phyloP scores from a whole-genome alignment of 2,113 vertebrate species.

The Pedionomus torquatus region DNA sequence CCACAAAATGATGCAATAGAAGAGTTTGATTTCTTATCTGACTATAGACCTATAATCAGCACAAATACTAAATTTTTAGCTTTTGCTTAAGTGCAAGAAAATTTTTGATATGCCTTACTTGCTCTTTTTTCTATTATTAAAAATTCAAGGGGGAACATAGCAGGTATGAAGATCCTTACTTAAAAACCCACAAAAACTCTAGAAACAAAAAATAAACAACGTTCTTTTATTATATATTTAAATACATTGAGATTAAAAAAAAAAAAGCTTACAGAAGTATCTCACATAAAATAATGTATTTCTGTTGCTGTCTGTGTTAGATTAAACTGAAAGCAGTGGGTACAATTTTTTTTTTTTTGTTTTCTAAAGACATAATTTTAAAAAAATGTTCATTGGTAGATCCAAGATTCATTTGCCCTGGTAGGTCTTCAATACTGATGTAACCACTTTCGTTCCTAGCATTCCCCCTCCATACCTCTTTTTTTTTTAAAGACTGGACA shows the following conservation, averaged over 20 bases:
- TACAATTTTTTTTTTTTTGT: background rate
- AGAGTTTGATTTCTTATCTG: background rate
- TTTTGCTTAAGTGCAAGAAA: background rate
- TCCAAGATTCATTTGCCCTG: background rate
- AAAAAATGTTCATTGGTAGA: background rate
- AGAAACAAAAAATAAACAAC: background rate
- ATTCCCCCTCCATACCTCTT: background rate
- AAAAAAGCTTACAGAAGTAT: background rate
- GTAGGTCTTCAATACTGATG: background rate
- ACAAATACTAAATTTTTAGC: background rate
- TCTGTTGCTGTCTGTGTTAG: background rate
- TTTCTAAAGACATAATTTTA: background rate
- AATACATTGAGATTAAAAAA: no score
- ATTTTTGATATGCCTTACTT: background rate
- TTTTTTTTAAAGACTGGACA: background rate
- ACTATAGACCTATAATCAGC: background rate
- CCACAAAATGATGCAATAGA: background rate
- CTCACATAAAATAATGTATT: background rate
- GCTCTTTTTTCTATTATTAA: background rate
- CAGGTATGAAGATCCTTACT: background rate
- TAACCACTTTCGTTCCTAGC: background rate
- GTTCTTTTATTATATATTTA: background rate
- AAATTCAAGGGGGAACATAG: background rate
- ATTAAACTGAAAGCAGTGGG: background rate
- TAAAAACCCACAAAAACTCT: accelerated